A percentile compares a stretch with the other conserved stretches of the same genome.
phyloP scores from a whole-genome alignment of 2,113 vertebrate genomes.

The Dolichallabes microphthalmus region DNA sequence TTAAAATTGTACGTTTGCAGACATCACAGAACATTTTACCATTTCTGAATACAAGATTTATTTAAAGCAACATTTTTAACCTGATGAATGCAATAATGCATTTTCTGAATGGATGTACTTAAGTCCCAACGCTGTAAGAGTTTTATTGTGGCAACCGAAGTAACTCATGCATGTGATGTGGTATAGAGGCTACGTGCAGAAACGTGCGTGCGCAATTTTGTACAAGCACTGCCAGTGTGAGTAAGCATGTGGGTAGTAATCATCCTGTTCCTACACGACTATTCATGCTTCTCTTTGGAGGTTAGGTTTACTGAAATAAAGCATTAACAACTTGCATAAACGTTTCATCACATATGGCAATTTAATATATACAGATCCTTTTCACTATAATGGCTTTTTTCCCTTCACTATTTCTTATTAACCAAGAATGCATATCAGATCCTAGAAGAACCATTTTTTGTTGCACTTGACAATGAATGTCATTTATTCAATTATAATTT shows the following conservation, averaged over 20 bases:
- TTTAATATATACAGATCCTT: not conserved
- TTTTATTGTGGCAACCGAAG: not conserved
- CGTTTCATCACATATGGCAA: no score
- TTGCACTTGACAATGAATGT: not conserved
- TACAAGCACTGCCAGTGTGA: not conserved
- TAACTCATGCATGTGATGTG: slow-evolving; percentile 15
- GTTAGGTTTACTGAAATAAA: not conserved
- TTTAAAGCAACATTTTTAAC: not conserved
- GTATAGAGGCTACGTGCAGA: slow-evolving; percentile 32
- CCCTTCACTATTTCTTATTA: not conserved
- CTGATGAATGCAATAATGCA: not conserved
- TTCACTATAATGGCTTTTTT: not conserved
- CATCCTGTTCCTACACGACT: not conserved
- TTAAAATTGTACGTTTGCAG: not conserved
- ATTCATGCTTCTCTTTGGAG: not conserved
- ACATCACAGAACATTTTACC: not conserved
- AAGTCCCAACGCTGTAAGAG: not conserved
- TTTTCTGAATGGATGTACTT: not conserved
- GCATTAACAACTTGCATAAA: no score
- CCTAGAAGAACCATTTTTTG: not conserved
- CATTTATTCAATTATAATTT: not conserved
- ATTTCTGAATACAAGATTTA: not conserved
- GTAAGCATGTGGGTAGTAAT: not conserved
- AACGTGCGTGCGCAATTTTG: slow-evolving; percentile 4
- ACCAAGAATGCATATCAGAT: not conserved